Evolutionary conservation across 2,888 invertebrate genomes (phyloP), one percentile per base, ranked within the genome.

Genomic region (Polydrusus tereticollis): DNA sequence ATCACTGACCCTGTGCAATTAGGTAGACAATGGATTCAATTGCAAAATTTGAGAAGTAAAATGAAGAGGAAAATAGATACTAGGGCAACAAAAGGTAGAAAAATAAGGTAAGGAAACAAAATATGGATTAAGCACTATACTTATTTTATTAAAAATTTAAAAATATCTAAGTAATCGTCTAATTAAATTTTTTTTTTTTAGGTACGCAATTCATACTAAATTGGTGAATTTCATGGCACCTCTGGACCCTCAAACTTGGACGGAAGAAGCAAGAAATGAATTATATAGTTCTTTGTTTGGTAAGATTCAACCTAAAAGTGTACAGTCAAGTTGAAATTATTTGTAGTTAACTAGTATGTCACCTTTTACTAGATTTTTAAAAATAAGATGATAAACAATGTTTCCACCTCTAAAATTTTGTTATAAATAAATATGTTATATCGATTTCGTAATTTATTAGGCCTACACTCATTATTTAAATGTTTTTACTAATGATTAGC

Each of bases 11-110:
- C 96, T 0, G 89, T 93, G 7, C 94, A 95, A 78, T 88, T 97
- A 47, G 94, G 95, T 82, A 90, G 94, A 76, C 96, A 97, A 81
- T 97, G 95, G 93, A 90, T 96, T 74, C 93, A 97, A 73, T 87
- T 99, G 72, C 98, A 98, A 83, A 97, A 94, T 84, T 88, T 97
- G 86, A 87, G 98, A 41, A 95, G 91, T 82, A 96, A 96, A 86
- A 93, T 95, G 91, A 98, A 98, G 84, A 90, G 93, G 77, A 96
- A 94, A 85, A 92, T 98, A 0, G 98, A 99, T 82, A 96, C 96
- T 0, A 92, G 92, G 83, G 97, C 98, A 0, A 96, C 97, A 4
- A 99, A 99, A 86, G 99, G 98, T 0, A 89, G 98, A 69, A 95
- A 94, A 86, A 90, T 98, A 60, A 90, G 95, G 82, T 70, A 23